phyloP scores from a whole-genome alignment of 2,888 invertebrate species.

The Bursaphelenchus okinawaensis region DNA sequence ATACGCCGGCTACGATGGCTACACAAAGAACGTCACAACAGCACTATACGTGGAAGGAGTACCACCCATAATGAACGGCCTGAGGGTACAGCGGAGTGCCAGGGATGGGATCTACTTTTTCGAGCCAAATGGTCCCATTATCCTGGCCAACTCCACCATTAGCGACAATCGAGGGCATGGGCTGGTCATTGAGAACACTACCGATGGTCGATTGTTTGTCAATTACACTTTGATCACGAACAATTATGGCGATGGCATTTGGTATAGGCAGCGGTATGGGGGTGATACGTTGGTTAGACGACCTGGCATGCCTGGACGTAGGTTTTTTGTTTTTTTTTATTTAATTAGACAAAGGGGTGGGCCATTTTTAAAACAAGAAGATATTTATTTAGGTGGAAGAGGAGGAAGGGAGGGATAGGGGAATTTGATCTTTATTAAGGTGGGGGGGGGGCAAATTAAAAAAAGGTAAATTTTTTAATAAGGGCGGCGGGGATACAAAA shows the following conservation, averaged over 20 bases:
- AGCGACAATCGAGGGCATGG: constrained; percentile 70
- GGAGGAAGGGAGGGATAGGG: too few species aligned
- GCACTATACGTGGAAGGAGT: constrained; percentile 81
- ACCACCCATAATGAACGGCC: constrained; percentile 78
- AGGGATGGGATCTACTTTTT: constrained; percentile 88
- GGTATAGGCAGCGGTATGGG: constrained; percentile 63
- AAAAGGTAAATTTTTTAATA: too few species aligned
- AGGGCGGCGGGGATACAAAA: too few species aligned
- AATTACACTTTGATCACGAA: constrained; percentile 73
- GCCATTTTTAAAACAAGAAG: too few species aligned
- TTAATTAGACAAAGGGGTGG: too few species aligned
- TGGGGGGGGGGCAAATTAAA: too few species aligned
- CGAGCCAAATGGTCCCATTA: constrained; percentile 73
- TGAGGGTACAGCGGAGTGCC: constrained; percentile 79
- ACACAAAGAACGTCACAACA: constrained; percentile 62
- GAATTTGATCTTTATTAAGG: too few species aligned
- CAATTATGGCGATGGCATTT: constrained; percentile 84
- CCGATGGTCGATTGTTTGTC: constrained; percentile 72
- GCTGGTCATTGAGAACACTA: constrained; percentile 47
- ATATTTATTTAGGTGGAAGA: too few species aligned
- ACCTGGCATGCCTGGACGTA: constrained; percentile 15
- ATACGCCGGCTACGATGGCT: constrained; percentile 67
- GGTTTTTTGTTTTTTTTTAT: too few species aligned
- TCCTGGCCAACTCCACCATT: constrained; percentile 75
- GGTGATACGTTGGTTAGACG: constrained; percentile 18